phyloP scores from a whole-genome alignment of 2,113 vertebrate genomes.

The Lepus europaeus region DNA sequence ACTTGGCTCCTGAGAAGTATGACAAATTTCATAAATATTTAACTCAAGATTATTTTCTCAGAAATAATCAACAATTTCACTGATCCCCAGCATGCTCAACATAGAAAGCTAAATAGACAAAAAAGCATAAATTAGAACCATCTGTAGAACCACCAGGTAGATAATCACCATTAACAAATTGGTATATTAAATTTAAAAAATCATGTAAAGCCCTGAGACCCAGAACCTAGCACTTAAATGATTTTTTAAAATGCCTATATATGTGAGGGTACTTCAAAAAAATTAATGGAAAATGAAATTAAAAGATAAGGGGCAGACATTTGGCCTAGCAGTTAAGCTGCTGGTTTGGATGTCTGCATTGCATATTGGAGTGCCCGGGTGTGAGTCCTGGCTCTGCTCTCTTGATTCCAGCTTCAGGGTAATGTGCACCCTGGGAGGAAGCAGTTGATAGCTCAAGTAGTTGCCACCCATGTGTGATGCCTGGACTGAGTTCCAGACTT shows the following conservation, averaged over 20 bases:
- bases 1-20: conserved; percentile 27
- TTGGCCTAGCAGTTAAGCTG: too few species aligned
- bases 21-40: conserved; percentile 60
- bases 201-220: background rate
- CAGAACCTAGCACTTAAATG: background rate
- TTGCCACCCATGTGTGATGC: too few species aligned
- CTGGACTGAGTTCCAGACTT: too few species aligned
- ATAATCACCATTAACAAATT: conserved; percentile 30
- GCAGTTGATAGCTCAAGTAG: too few species aligned
- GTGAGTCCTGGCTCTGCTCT: too few species aligned
- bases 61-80: conserved; percentile 29
- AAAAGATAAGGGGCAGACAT: too few species aligned
- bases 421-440: too few species aligned
- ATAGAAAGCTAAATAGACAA: conserved; percentile 16
- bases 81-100: background rate
- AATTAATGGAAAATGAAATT: too few species aligned
- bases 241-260: background rate
- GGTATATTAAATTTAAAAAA: background rate
- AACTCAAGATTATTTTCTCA: conserved; percentile 38
- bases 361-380: too few species aligned
- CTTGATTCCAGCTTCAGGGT: too few species aligned
- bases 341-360: too few species aligned
- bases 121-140: background rate
- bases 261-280: too few species aligned
- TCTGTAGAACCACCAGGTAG: background rate